Conservation (phyloP, 2,113 vertebrate species). For the Petrocephalus microphthalmus region DNA sequence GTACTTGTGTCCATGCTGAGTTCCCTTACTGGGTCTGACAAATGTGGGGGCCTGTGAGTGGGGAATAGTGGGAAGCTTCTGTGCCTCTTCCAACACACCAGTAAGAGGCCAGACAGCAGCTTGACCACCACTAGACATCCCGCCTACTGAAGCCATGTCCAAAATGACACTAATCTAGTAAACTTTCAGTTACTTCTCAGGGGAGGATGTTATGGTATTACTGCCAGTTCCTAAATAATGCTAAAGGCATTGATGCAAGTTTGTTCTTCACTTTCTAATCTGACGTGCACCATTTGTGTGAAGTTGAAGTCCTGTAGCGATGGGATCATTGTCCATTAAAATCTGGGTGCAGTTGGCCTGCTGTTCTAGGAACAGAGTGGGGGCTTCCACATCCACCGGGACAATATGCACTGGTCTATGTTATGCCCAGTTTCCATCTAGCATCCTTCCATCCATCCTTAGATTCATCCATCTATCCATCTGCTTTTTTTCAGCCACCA, state of each 20-base stretch:
- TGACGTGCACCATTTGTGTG: neutral
- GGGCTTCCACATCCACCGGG: neutral
- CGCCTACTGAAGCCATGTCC: neutral
- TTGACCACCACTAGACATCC: neutral
- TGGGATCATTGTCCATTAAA: neutral
- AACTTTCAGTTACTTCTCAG: neutral
- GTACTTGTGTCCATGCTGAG: neutral
- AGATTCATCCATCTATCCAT: too few species aligned
- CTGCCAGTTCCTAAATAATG: neutral
- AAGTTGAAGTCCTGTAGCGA: neutral
- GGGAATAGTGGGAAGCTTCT: neutral
- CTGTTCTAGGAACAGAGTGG: neutral
- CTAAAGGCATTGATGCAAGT: neutral
- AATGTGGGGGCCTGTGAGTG: neutral
- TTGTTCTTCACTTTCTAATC: neutral
- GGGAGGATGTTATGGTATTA: neutral
- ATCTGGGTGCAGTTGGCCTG: neutral
- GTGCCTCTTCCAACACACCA: neutral
- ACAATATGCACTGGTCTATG: neutral
- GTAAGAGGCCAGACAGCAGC: neutral
- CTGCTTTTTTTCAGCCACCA: neutral
- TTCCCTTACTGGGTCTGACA: neutral
- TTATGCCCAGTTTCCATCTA: neutral
- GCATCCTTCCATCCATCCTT: neutral
- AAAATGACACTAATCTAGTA: neutral